A percentile compares a stretch with the other conserved stretches of the same genome.
These are phyloP conservation scores for Sipunculus nudus DNA, from an alignment of 2,888 invertebrate genomes.

Conservation along the genomic window DNA sequence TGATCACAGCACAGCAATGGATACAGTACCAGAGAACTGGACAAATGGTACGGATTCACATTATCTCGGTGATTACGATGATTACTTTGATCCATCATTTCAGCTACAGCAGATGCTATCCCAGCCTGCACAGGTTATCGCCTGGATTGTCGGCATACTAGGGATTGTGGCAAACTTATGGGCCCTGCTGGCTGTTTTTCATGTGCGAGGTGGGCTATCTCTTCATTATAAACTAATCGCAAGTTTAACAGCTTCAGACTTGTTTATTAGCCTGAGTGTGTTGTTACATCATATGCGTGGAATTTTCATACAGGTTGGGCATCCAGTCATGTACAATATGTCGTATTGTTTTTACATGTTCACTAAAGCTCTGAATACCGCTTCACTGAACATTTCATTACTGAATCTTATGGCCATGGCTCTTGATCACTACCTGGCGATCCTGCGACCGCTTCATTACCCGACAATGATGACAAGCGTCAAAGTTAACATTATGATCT, in stretches of 20 bases:
- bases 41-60: too few relatives aligned
- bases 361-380: slow-evolving; percentile 47
- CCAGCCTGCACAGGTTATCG: too few relatives aligned
- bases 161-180: slow-evolving; percentile 46
- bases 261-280: slow-evolving; percentile 48
- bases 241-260: slow-evolving; percentile 50
- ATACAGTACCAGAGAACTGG: too few relatives aligned
- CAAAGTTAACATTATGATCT: slow-evolving; percentile 24
- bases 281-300: slow-evolving; percentile 45
- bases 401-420: slow-evolving; percentile 41
- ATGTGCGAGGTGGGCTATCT: slow-evolving; percentile 42
- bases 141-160: slow-evolving; percentile 32
- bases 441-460: slow-evolving; percentile 34
- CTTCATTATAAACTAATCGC: slow-evolving; percentile 53
- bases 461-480: slow-evolving; percentile 25
- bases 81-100: too few relatives aligned
- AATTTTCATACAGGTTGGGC: too few relatives aligned
- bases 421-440: slow-evolving; percentile 41
- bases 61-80: too few relatives aligned
- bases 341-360: slow-evolving; percentile 46
- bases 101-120: too few relatives aligned
- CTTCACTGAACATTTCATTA: slow-evolving; percentile 46
- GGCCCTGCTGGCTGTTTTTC: slow-evolving; percentile 49
- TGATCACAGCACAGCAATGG: too few relatives aligned
- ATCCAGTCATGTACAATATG: slow-evolving; percentile 32